These are phyloP conservation scores for Thamnophis elegans DNA, from an alignment of 2,797 vertebrate species.

Conservation along the genomic window DNA sequence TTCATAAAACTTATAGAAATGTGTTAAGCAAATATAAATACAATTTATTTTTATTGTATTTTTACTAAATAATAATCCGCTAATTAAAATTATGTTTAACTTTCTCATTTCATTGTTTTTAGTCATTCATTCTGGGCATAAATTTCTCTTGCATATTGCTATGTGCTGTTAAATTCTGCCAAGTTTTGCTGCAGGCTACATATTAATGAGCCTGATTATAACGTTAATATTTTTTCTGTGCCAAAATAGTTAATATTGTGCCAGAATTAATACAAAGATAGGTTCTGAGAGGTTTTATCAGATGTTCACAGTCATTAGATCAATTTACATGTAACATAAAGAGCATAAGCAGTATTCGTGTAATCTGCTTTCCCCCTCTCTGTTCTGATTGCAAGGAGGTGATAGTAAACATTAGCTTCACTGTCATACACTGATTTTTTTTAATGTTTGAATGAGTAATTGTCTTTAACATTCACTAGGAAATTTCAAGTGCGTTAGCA, in stretches of 20 bases:
- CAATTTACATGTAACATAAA: neutral
- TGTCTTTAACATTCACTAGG: neutral
- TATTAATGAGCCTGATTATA: neutral
- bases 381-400: neutral
- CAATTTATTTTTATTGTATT: conserved; percentile 34
- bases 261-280: neutral
- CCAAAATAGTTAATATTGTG: neutral
- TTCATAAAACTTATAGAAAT: conserved; percentile 23
- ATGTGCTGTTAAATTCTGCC: neutral
- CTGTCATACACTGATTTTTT: neutral
- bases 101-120: conserved; percentile 23
- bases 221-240: neutral
- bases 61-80: neutral
- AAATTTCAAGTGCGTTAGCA: neutral
- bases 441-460: neutral
- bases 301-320: neutral
- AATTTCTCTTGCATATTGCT: neutral
- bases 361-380: neutral
- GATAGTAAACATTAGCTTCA: neutral
- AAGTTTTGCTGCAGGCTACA: neutral
- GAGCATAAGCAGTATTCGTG: neutral
- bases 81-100: neutral
- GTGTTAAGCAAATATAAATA: conserved; percentile 30
- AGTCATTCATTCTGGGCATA: neutral
- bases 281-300: neutral